Conservation (phyloP, 1,140 invertebrate genomes). For the Chrysoperla carnea region DNA sequence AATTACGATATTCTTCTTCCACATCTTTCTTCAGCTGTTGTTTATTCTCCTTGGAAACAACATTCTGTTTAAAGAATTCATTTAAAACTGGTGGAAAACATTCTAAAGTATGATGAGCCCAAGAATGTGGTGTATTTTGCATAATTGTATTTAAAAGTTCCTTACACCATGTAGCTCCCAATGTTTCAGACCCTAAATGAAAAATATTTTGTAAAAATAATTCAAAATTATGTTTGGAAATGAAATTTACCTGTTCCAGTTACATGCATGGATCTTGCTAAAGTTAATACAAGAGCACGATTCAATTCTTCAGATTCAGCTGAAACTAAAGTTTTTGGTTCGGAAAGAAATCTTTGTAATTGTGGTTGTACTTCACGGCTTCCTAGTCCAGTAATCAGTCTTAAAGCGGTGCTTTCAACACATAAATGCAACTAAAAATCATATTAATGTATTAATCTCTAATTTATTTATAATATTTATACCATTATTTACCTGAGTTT, state of each 20-base stretch:
- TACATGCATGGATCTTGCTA: conserved; percentile 88
- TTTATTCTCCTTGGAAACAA: conserved; percentile 75
- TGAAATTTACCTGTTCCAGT: conserved; percentile 43
- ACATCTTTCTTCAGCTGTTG: conserved; percentile 79
- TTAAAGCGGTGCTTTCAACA: conserved; percentile 83
- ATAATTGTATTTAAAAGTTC: conserved; percentile 80
- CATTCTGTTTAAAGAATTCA: conserved; percentile 75
- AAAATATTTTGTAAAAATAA: conserved; percentile 2
- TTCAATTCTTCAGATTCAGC: conserved; percentile 92
- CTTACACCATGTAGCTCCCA: conserved; percentile 72
- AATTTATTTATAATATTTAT: conserved; percentile 21
- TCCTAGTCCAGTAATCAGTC: conserved; percentile 78
- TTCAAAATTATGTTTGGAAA: not conserved
- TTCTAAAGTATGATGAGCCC: conserved; percentile 80
- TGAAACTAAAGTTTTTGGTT: conserved; percentile 77
- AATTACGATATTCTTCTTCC: conserved; percentile 88
- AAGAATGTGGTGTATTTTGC: conserved; percentile 85
- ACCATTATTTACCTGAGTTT: conserved; percentile 87
- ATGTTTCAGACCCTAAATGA: conserved; percentile 26
- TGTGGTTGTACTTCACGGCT: conserved; percentile 84
- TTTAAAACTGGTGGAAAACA: conserved; percentile 79
- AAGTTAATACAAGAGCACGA: conserved; percentile 72
- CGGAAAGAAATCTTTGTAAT: conserved; percentile 68
- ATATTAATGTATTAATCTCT: conserved; percentile 1
- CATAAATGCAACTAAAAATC: conserved; percentile 22